Percentiles rank a stretch among this genome's conserved stretches.
These are phyloP conservation scores for Trichogramma pretiosum DNA, from an alignment of 1,140 invertebrate species.

Conservation along the genomic window DNA sequence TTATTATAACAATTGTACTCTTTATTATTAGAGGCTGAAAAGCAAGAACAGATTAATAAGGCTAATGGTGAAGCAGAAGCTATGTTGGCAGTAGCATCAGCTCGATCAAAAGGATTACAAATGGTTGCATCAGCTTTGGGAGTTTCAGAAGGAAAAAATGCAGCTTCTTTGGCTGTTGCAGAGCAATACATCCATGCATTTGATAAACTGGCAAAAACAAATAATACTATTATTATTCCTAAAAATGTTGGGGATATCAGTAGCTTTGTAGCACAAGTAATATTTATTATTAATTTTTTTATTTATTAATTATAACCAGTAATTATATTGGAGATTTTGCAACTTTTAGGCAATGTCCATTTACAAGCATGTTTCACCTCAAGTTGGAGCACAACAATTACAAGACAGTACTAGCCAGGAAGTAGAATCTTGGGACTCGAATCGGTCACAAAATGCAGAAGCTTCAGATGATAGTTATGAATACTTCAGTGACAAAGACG, in stretches of 20 bases:
- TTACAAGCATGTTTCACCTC: conserved; percentile 54
- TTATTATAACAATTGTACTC: conserved; percentile 6
- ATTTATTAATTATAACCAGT: conserved; percentile 3
- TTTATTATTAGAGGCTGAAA: conserved; percentile 62
- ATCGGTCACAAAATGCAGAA: conserved; percentile 25
- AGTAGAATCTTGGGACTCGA: too few species aligned
- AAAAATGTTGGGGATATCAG: conserved; percentile 81
- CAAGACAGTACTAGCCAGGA: too few species aligned
- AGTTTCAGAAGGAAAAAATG: conserved; percentile 67
- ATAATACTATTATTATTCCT: conserved; percentile 91
- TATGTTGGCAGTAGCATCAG: conserved; percentile 75
- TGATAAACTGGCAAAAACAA: conserved; percentile 82
- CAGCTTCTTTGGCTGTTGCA: conserved; percentile 84
- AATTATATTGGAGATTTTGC: conserved; percentile 8
- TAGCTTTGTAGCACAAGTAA: conserved; percentile 74
- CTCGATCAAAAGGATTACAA: conserved; percentile 68
- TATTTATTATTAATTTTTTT: conserved; percentile 1
- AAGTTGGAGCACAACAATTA: conserved; percentile 9
- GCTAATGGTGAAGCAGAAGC: conserved; percentile 82
- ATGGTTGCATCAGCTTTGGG: conserved; percentile 63
- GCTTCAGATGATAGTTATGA: conserved; percentile 38
- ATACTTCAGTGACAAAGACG: conserved; percentile 52
- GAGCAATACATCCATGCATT: conserved; percentile 94
- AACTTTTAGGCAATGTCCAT: conserved; percentile 60
- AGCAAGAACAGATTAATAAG: conserved; percentile 76